Base-by-base conservation (phyloP, 2,888 invertebrate species). In the Acrobasis suavella region DNA sequence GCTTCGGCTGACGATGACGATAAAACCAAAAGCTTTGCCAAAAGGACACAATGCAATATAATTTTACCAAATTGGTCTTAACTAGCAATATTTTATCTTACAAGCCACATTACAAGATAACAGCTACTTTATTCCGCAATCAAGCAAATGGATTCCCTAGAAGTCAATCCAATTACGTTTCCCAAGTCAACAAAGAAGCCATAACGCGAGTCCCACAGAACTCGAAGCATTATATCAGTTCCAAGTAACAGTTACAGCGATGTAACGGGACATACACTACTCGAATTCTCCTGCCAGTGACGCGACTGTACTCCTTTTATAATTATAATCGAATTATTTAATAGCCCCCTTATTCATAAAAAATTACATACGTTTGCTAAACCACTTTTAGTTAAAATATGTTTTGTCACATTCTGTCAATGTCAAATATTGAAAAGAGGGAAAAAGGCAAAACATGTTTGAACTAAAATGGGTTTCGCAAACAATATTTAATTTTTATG, bases 201-300 rank as follows among this genome's bases (percentile, higher is more conserved):
- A 17, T 38, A 56, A 14, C 32, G 51, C 12, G 55, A 9, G 16
- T 50, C 50, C 59, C 37, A 50, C 37, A 50, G 50, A 50, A 37
- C 58, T 50, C 14, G 58, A 5, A 17, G 15, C 15, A 46, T 58
- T 49, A 38, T 59, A 50, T 59, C 50, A 59, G 37, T 50, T 71
- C 72, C 71, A 76, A 78, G 74, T 72, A 77, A 71, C 76, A 71
- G 73, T 69, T 86, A 83, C 87, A 83, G 87, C 80, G 65, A 3
- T 17, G 73, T 86, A 87, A 87, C 87, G 87, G 87, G 80, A 76
- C 68, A 64, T 66, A 78, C 72, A 75, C 82, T 76, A 77, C 78
- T 83, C 82, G 75, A 3, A 3, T 22, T 22, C 66, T 68, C 72
- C 37, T 49, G 0, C 52, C 55, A 55, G 49, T 55, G n/a, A 37